Percentiles rank a stretch among this genome's conserved stretches.
These are phyloP conservation scores for Bradypus variegatus DNA, from an alignment of 2,797 vertebrate genomes.

Conservation along the genomic window DNA sequence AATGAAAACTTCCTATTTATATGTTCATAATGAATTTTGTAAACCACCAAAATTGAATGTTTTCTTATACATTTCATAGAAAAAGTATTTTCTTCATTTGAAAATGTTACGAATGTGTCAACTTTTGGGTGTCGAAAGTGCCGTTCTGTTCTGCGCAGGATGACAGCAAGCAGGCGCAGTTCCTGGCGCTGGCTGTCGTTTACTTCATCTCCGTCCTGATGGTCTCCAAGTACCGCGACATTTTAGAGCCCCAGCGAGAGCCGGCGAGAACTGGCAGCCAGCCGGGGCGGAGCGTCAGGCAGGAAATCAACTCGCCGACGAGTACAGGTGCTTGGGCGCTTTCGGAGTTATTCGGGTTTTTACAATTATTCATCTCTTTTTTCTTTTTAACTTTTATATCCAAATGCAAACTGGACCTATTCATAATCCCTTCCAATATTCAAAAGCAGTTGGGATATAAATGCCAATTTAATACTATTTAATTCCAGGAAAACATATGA, in stretches of 20 bases:
- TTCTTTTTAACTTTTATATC: background rate
- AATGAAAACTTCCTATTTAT: background rate
- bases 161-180: conserved; percentile 98
- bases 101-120: background rate
- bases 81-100: background rate
- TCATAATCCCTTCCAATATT: background rate
- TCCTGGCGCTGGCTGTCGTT: conserved; percentile 96
- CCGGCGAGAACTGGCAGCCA: conserved; percentile 92
- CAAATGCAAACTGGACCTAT: background rate
- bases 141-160: conserved; percentile 77
- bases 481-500: background rate
- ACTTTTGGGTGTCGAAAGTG: background rate
- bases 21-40: background rate
- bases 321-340: conserved; percentile 87
- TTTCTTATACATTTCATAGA: background rate
- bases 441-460: background rate
- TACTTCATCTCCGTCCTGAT: conserved; percentile 99
- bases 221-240: conserved; percentile 99
- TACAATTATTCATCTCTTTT: background rate
- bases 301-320: conserved; percentile 99
- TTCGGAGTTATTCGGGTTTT: background rate
- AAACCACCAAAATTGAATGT: background rate
- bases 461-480: background rate
- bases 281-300: conserved; percentile 93
- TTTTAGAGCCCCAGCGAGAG: conserved; percentile 96